A percentile compares a stretch with the other conserved stretches of the same genome.
These are phyloP conservation scores for Poecilia gillii DNA, from an alignment of 2,797 vertebrate species.

Conservation along the genomic window DNA sequence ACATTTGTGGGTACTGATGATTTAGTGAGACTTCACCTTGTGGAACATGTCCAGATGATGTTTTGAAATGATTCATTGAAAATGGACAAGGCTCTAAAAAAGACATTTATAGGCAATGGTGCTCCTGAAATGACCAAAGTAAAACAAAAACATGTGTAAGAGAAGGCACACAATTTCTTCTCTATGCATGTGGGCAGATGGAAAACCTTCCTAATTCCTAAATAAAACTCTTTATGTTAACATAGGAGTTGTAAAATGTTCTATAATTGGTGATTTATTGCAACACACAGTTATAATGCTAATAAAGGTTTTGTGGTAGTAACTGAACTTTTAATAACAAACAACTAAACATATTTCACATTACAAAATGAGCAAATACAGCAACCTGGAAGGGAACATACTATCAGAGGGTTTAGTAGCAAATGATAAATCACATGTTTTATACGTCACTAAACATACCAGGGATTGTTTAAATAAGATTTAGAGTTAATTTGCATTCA, in stretches of 20 bases:
- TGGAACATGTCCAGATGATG: not conserved
- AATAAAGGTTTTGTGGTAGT: not conserved
- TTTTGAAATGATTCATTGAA: not conserved
- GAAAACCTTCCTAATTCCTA: slow-evolving; percentile 5
- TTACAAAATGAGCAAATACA: not conserved
- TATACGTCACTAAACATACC: not conserved
- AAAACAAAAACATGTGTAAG: not conserved
- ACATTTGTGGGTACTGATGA: not conserved
- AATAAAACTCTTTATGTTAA: not conserved
- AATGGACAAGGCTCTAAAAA: not conserved
- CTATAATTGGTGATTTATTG: not conserved
- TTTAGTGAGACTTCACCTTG: not conserved
- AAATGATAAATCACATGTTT: not conserved
- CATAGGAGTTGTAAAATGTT: not conserved
- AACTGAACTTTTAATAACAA: not conserved
- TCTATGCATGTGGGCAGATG: slow-evolving; percentile 10
- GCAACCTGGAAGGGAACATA: not conserved
- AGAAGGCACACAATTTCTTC: not conserved
- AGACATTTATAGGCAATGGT: not conserved
- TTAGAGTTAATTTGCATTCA: not conserved
- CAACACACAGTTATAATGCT: not conserved
- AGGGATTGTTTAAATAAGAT: not conserved
- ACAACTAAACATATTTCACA: not conserved
- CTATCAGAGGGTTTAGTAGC: not conserved
- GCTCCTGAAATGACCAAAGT: not conserved